These are phyloP conservation scores for Nestor notabilis DNA, from an alignment of 2,113 vertebrate genomes.

Conservation along the genomic window DNA sequence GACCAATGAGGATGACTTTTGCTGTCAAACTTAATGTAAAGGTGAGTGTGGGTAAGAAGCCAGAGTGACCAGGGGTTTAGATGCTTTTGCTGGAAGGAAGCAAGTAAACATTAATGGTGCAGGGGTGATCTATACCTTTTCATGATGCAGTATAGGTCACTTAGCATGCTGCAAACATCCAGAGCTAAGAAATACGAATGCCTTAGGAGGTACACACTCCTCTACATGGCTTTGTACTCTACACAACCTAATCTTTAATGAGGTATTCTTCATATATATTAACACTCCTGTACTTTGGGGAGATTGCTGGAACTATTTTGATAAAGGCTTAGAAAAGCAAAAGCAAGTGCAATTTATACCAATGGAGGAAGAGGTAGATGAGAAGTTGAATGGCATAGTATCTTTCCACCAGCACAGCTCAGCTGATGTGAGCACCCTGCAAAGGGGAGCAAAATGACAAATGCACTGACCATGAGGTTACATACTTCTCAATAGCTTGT, in stretches of 20 bases:
- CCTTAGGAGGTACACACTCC: neutral
- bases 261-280: neutral
- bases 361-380: neutral
- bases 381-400: neutral
- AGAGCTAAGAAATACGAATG: neutral
- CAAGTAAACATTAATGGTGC: neutral
- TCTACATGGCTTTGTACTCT: neutral
- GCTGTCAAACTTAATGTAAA: neutral
- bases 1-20: neutral
- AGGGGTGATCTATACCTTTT: neutral
- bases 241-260: neutral
- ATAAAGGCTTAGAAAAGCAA: neutral
- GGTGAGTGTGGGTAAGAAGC: neutral
- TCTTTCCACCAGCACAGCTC: neutral
- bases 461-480: neutral
- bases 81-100: neutral
- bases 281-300: neutral
- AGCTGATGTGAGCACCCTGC: neutral
- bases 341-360: neutral
- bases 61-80: neutral
- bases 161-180: neutral
- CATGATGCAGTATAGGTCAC: neutral
- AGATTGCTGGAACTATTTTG: neutral
- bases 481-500: neutral
- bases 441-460: neutral